Evolutionary conservation across 53 echinoderm and acorn worm genomes (phyloP), one percentile per base, ranked within the genome.

Genomic region (Echinarachnius parma): DNA sequence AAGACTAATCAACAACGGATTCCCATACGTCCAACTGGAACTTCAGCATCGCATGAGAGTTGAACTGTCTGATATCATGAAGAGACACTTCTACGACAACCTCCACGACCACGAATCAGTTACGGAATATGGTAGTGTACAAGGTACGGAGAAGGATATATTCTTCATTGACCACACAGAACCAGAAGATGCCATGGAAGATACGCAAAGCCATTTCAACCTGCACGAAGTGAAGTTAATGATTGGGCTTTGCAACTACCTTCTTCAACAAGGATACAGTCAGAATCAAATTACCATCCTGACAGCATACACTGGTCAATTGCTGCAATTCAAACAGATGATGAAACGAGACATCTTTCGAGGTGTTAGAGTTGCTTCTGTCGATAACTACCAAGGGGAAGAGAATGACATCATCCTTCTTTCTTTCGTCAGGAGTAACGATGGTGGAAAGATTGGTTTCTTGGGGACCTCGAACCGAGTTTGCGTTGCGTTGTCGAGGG

Each of bases 321-420:
- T 86, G 3, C 70, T 79, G 29, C 49, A 56, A 31, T 59, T 86
- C 35, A 83, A 72, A 18, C 52, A 60, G 11, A 49, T 83, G 25
- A 83, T 77, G 81, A 71, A 50, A 0, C 81, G 80, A 24, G 21
- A 45, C 1, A 48, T 23, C 10, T 77, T 92, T 28, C 26, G 80
- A 18, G 87, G 80, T 27, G 81, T 92, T 22, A 80, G 77, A 15
- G 92, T 92, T 0, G 62, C 84, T 20, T 63, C 81, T 3, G 79
- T 92, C 18, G 92, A 92, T 66, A 92, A 84, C 57, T 92, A 80
- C 32, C 92, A 92, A 36, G 92, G 92, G 28, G 92, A 92, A 60
- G 92, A 87, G 30, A 92, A 92, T 59, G 92, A 92, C 46, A 87
- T 92, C 39, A 87, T 92, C 22, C 68, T 87, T 5, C 14, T 92